These are phyloP conservation scores for Anarrhichthys ocellatus DNA, from an alignment of 2,113 vertebrate species.

Conservation along the genomic window DNA sequence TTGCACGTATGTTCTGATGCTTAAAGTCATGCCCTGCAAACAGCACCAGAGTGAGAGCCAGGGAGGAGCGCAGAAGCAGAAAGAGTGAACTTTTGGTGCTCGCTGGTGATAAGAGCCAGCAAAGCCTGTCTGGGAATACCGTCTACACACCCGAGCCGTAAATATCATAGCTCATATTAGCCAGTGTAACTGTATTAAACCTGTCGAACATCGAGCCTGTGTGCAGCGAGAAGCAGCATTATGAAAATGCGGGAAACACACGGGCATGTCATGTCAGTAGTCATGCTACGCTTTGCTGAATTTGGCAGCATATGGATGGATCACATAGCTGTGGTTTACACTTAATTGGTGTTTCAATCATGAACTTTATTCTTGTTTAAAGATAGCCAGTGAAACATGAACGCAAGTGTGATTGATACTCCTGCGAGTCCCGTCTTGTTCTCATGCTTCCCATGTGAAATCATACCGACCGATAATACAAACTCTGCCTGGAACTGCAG, in stretches of 20 bases:
- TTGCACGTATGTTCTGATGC: conserved; percentile 47
- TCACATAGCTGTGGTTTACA: conserved; percentile 12
- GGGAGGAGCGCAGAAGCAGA: conserved; percentile 33
- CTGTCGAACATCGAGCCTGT: neutral
- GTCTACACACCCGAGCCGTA: conserved; percentile 37
- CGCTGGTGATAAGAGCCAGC: conserved; percentile 51
- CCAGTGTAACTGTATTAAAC: conserved; percentile 22
- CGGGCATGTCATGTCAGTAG: neutral
- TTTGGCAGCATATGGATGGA: neutral
- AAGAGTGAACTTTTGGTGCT: conserved; percentile 35
- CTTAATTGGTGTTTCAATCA: conserved; percentile 13
- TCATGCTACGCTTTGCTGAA: neutral
- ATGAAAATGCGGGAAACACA: conserved; percentile 7
- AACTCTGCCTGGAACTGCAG: neutral
- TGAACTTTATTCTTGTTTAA: conserved; percentile 1
- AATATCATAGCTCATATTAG: conserved; percentile 37
- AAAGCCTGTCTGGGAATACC: conserved; percentile 68
- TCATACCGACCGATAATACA: neutral
- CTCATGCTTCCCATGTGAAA: neutral
- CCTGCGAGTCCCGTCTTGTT: neutral
- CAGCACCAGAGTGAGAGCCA: conserved; percentile 30
- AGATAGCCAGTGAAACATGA: neutral
- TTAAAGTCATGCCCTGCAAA: conserved; percentile 34
- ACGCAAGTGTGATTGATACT: neutral
- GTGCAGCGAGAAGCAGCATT: neutral